Evolutionary conservation across 2,888 invertebrate genomes (phyloP).

Genomic region (Thyatira batis): DNA sequence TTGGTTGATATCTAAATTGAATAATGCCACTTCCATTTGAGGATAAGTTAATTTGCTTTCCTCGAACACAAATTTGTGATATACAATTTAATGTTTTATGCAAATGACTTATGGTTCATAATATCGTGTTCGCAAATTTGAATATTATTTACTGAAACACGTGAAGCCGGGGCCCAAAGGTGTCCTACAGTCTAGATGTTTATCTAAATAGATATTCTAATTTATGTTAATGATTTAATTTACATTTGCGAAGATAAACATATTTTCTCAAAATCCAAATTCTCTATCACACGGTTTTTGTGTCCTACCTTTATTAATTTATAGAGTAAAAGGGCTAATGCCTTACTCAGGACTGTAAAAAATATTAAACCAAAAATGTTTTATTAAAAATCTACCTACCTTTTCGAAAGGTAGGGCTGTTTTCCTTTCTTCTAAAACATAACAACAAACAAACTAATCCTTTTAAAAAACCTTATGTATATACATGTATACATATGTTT

Average conservation of each 20-base stretch:
- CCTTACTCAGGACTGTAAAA: too few species aligned
- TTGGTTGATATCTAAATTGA: background rate
- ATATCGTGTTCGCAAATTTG: background rate
- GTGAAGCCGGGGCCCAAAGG: background rate
- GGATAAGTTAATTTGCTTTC: background rate
- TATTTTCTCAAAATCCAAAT: background rate
- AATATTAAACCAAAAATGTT: too few species aligned
- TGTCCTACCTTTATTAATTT: too few species aligned
- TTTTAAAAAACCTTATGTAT: too few species aligned
- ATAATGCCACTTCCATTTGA: background rate
- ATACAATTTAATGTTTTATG: background rate
- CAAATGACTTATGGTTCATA: background rate
- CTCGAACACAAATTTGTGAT: background rate
- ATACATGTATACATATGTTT: background rate
- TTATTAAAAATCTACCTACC: too few species aligned
- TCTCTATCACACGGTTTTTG: too few species aligned
- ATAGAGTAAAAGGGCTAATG: too few species aligned
- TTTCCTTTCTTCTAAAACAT: too few species aligned
- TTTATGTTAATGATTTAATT: background rate
- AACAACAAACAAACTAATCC: background rate
- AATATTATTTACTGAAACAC: background rate
- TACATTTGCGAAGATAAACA: background rate
- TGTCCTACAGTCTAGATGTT: background rate
- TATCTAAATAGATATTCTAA: background rate
- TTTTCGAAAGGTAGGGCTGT: too few species aligned